Conservation (phyloP, 2,888 invertebrate genomes). For the Helobdella robusta region DNA sequence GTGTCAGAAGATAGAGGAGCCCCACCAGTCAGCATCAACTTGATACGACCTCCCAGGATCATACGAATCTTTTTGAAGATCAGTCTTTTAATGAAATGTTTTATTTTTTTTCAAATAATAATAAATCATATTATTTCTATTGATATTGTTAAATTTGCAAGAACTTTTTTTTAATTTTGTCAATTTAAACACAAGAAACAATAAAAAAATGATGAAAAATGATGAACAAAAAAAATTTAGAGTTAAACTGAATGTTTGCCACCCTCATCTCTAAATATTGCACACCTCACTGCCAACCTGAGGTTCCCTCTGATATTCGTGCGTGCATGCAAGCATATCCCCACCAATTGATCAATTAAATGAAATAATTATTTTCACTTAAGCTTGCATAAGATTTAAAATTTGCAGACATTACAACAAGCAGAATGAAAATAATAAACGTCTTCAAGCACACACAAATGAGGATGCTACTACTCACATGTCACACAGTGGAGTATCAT, state of each 20-base stretch:
- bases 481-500: conserved; percentile 52
- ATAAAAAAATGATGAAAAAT: not conserved
- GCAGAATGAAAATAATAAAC: too few species aligned
- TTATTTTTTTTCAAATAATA: too few species aligned
- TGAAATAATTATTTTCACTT: too few species aligned
- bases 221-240: not conserved
- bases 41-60: conserved; percentile 72
- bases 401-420: not conserved
- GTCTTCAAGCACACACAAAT: too few species aligned
- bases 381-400: not conserved
- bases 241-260: too few species aligned
- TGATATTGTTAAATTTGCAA: too few species aligned
- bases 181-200: not conserved
- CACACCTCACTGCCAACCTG: too few species aligned
- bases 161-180: not conserved
- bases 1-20: conserved; percentile 91
- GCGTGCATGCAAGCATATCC: too few species aligned
- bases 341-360: not conserved
- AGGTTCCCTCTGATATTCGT: too few species aligned
- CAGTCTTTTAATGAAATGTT: too few species aligned
- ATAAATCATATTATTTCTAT: too few species aligned
- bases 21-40: conserved; percentile 81
- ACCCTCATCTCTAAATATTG: too few species aligned
- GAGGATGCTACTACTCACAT: conserved; percentile 43
- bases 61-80: conserved; percentile 60